These are phyloP conservation scores for Saccostrea glomerata DNA, from an alignment of 1,140 invertebrate species.

Conservation along the genomic window DNA sequence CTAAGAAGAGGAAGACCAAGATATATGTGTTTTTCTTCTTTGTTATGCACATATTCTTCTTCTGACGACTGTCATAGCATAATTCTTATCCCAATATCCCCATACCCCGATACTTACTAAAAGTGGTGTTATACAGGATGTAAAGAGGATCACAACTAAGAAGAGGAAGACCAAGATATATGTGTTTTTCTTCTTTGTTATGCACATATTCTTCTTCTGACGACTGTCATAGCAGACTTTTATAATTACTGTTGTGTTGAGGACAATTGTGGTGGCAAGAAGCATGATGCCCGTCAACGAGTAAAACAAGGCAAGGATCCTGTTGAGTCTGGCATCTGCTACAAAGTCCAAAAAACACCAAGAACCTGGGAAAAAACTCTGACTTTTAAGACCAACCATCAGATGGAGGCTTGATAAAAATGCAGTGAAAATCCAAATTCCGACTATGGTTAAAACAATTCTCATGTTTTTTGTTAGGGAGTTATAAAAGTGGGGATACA, in stretches of 20 bases:
- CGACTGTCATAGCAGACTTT: background rate
- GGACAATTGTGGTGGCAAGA: background rate
- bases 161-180: too few relatives aligned
- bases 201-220: too few relatives aligned
- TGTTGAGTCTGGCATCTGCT: background rate
- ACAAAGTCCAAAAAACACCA: slow-evolving; percentile 36
- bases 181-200: too few relatives aligned
- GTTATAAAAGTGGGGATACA: background rate
- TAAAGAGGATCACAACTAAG: too few relatives aligned
- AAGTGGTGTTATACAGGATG: too few relatives aligned
- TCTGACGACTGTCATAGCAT: too few relatives aligned
- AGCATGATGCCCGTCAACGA: background rate
- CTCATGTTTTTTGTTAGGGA: background rate
- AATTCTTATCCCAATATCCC: background rate
- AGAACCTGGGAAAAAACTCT: background rate
- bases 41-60: too few relatives aligned
- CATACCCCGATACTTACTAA: too few relatives aligned
- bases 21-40: too few relatives aligned
- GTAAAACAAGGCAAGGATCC: background rate
- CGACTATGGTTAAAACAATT: slow-evolving; percentile 62
- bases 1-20: too few relatives aligned
- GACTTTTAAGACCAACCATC: slow-evolving; percentile 48
- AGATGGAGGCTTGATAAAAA: slow-evolving; percentile 75
- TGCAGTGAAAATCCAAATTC: slow-evolving; percentile 70
- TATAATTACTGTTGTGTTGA: slow-evolving; percentile 4